Conservation (phyloP, 2,113 vertebrate genomes). For the Phylloscopus trochiloides region DNA sequence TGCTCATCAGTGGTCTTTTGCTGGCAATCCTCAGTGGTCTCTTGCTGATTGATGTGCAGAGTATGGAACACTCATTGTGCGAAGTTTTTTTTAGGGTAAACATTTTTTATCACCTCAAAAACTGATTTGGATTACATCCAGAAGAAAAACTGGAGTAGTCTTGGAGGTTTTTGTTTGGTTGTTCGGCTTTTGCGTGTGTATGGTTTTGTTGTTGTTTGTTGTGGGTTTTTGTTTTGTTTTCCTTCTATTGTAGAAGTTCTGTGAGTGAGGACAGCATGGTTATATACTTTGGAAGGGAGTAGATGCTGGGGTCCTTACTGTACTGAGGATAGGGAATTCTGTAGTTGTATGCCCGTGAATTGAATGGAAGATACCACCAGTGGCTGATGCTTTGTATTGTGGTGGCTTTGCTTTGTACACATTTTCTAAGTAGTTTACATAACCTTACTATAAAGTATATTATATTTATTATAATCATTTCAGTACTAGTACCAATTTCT, state of each 20-base stretch:
- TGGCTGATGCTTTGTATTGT: neutral
- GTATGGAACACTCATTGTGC: neutral
- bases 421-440: neutral
- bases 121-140: neutral
- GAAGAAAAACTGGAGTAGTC: neutral
- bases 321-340: neutral
- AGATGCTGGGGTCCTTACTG: neutral
- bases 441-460: neutral
- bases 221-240: neutral
- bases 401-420: neutral
- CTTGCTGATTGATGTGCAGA: neutral
- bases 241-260: neutral
- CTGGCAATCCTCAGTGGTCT: neutral
- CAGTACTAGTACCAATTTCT: neutral
- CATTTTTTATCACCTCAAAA: neutral
- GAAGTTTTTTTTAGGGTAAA: neutral
- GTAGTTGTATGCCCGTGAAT: neutral
- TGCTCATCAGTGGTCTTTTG: neutral
- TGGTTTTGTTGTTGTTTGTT: neutral
- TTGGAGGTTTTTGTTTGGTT: neutral
- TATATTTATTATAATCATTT: neutral
- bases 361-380: neutral
- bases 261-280: neutral
- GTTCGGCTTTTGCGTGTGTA: neutral
- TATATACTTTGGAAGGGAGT: neutral